Evolutionary conservation across 2,113 vertebrate genomes (phyloP), one percentile per base, ranked within the genome.

Genomic region (Zosterops japonicus): DNA sequence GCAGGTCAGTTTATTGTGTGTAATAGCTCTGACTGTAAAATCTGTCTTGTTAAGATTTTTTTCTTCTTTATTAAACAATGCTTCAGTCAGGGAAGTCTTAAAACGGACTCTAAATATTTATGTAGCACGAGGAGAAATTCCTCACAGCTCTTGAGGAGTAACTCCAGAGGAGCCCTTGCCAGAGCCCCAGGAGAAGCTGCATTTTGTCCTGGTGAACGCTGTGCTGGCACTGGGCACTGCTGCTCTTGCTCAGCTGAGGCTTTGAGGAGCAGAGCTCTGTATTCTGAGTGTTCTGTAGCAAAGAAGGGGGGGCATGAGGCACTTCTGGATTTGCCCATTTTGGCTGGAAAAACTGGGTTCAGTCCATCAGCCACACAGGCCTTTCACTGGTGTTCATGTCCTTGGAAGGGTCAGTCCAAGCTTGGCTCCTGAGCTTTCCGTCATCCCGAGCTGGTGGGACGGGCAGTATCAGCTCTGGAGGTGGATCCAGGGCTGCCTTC

Each of bases 41-140:
- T 67, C 42, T 29, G 31, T 59, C 87, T 92, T 36, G 71, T 87
- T 80, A 74, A 81, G 71, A 13, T 46, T 50, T 92, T 72, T 50
- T 42, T 46, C 3, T 50, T 33, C 44, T 82, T 59, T 49, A 76
- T 91, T 95, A 87, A 95, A 83, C 85, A 81, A 8, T 46, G 14
- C 39, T 72, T 72, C 70, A 77, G 59, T 67, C 82, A 47, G 55
- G 33, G 27, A 68, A 44, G 71, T 81, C 75, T 94, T 84, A 69
- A 86, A 81, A 59, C 33, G 64, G 39, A 11, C 56, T 90, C n/a
- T 89, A 88, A 95, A 86, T 93, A 75, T 97, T 96, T 96, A 93
- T 64, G 52, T 49, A 78, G 56, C 60, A 22, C 35, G 41, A 83
- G 50, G 46, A 69, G 70, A 70, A 65, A 81, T 71, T 93, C 68